Evolutionary conservation across 2,113 vertebrate species (phyloP).

Genomic region (Ictalurus furcatus): DNA sequence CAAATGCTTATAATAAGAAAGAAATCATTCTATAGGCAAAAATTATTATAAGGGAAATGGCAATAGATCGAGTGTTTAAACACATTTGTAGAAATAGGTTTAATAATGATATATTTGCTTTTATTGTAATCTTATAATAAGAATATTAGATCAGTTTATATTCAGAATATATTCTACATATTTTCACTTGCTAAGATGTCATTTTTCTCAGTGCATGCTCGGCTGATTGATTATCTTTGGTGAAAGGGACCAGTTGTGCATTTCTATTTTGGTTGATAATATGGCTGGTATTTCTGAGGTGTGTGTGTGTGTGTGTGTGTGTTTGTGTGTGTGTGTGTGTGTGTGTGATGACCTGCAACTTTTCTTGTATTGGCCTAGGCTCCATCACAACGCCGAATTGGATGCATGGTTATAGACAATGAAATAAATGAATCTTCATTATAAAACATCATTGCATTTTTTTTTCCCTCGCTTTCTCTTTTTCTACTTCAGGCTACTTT

Average conservation of each 20-base stretch:
- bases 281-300: not conserved
- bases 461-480: not conserved
- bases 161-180: too few relatives aligned
- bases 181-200: too few relatives aligned
- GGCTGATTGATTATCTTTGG: not conserved
- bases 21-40: not conserved
- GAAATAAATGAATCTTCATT: not conserved
- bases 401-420: not conserved
- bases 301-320: too few relatives aligned
- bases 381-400: not conserved
- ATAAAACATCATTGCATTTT: not conserved
- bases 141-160: too few relatives aligned
- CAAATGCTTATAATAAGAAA: not conserved
- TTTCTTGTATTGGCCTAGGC: not conserved
- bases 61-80: not conserved
- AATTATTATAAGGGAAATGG: not conserved
- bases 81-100: not conserved
- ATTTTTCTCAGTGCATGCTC: too few relatives aligned
- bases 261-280: too few relatives aligned
- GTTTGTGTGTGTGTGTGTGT: not conserved
- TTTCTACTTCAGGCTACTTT: conserved; percentile 48
- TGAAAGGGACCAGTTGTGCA: not conserved
- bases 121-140: not conserved
- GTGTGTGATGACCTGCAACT: not conserved
- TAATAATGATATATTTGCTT: not conserved